Evolutionary conservation across 2,888 invertebrate genomes (phyloP), one percentile per base, ranked within the genome.

Genomic region (Unio delphinus): DNA sequence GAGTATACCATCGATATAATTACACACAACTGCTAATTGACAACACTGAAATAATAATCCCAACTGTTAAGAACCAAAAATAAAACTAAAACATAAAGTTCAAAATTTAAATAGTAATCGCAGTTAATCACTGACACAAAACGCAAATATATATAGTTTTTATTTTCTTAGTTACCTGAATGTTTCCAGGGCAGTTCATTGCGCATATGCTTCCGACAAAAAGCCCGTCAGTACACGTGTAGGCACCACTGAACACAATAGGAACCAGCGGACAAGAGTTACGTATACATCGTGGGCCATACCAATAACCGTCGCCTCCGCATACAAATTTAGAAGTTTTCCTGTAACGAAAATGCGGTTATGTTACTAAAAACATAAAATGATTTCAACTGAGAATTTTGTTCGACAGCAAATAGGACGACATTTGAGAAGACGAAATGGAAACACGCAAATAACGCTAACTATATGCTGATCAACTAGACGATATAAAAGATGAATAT

Each of bases 271-370:
- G 80, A 69, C 87, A 87, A 54, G 69, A 73, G 56, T 84, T 78
- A 23, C 74, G 74, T 55, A 77, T 78, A 76, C 87, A 87, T 5
- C 65, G 61, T 11, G 75, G 77, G 1, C 85, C 85, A 8, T 66
- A 56, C 87, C 87, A 87, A 15, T 74, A 45, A 2, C 87, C 87
- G n/a, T 79, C 79, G 18, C 77, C 80, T 20, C 73, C 75, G 68
- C 87, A 87, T 4, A 73, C 68, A 54, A 83, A 28, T 18, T 78
- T 76, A 7, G 79, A 72, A 34, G 72, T 74, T 58, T 80, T 73
- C 58, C 86, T 86, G 77, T 0, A 73, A 67, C 26, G 11, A 34
- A 55, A n/a, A n/a, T 11, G 7, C 58, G 6, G 4, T 30, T 26
- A 4, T 28, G 1, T 58, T n/a, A 15, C n/a, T 2, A 26, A n/a